These are phyloP conservation scores for Hoplostethus mediterraneus DNA, from an alignment of 2,797 vertebrate genomes.

Conservation along the genomic window DNA sequence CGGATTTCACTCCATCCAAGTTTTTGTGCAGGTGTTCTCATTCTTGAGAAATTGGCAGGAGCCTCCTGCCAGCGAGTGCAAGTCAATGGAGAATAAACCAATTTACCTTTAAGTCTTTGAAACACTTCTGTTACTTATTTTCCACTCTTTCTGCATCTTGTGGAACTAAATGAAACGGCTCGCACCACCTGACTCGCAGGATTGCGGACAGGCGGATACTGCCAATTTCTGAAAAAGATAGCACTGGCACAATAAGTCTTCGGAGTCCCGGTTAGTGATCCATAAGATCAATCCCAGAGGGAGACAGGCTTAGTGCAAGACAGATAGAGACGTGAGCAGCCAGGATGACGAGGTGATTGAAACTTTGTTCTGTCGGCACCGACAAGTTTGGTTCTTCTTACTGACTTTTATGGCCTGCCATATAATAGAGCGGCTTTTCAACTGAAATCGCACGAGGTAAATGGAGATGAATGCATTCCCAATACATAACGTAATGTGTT, in stretches of 20 bases:
- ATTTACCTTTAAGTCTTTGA: background rate
- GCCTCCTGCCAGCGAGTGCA: background rate
- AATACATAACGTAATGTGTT: background rate
- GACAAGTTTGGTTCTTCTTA: background rate
- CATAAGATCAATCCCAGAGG: constrained; percentile 47
- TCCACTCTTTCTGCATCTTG: background rate
- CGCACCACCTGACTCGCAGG: background rate
- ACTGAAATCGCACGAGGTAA: background rate
- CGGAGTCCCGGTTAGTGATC: constrained; percentile 49
- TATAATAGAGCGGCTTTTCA: background rate
- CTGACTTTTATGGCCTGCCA: background rate
- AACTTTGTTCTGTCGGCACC: background rate
- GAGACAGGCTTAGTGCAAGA: constrained; percentile 19
- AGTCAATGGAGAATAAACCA: background rate
- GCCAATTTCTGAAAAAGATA: constrained; percentile 19
- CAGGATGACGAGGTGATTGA: background rate
- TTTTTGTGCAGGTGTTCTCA: background rate
- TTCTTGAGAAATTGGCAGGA: background rate
- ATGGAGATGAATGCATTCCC: background rate
- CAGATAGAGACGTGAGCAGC: background rate
- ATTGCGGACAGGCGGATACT: constrained; percentile 8
- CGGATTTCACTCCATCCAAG: background rate
- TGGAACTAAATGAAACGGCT: background rate
- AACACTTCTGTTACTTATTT: constrained; percentile 2
- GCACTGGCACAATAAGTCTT: constrained; percentile 12